Base-by-base conservation (phyloP, 2,888 invertebrate genomes). In the Polymixis lichenea region DNA sequence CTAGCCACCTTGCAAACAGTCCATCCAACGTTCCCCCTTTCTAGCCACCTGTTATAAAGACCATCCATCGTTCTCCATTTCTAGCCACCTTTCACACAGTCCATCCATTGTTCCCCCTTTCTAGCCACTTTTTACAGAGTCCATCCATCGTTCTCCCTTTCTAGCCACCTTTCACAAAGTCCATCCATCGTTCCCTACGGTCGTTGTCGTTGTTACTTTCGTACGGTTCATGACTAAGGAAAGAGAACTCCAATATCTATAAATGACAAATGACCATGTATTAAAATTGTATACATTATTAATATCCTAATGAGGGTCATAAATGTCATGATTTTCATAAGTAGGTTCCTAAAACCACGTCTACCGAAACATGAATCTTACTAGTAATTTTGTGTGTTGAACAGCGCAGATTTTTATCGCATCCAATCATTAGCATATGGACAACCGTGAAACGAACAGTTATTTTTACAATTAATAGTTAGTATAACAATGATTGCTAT, bases 361-460 rank as follows among this genome's bases (percentile, higher is more conserved):
- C 76, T 69, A 75, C 53, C 56, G 43, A 82, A 76, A 76, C 67
- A 80, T 82, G 67, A 86, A 76, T 86, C 87, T 78, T 80, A 74
- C 65, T 61, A 75, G 68, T 78, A 62, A 64, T 78, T 73, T 75
- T 66, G 19, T 72, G 38, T 72, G 65, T 72, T 72, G 72, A 75
- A 77, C 67, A 71, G 13, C 32, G 58, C 55, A 79, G 77, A 84
- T 84, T 77, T 67, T 78, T 65, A 85, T 80, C 80, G 74, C 60
- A 78, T 65, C 46, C 70, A 82, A 83, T 80, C 78, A 85, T 80
- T 77, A 78, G 55, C 61, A 78, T 69, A 66, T 64, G 81, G 80
- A 83, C 82, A 82, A 82, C 75, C 85, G 78, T 82, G 78, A 82
- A 82, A 77, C 58, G 64, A 70, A 84, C 80, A 81, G 80, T 88